A percentile compares a stretch with the other conserved stretches of the same genome.
phyloP scores from a whole-genome alignment of 2,888 invertebrate species.

The Conistra vaccinii region DNA sequence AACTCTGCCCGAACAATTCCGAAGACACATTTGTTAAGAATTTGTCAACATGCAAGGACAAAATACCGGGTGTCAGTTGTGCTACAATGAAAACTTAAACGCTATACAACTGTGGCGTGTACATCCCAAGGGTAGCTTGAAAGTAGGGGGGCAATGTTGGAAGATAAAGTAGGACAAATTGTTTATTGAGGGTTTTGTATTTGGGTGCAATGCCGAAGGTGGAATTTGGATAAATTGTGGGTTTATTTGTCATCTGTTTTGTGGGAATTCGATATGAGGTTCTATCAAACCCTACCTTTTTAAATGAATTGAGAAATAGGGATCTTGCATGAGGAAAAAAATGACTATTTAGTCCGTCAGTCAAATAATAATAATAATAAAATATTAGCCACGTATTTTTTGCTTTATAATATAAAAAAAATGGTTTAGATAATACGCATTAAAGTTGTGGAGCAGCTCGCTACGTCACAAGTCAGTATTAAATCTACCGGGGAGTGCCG shows the following conservation, averaged over 20 bases:
- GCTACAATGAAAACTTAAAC: slow-evolving; percentile 67
- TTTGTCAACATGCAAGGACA: slow-evolving; percentile 63
- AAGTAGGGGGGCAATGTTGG: slow-evolving; percentile 1
- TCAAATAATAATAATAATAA: too few species aligned
- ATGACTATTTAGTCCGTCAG: too few species aligned
- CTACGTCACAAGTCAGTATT: too few species aligned
- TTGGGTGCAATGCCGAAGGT: neutral
- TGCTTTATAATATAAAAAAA: too few species aligned
- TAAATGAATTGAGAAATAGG: neutral
- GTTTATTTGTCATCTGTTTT: neutral
- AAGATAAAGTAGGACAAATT: slow-evolving; percentile 13
- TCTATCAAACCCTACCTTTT: neutral
- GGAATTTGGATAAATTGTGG: neutral
- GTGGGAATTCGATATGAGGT: too few species aligned
- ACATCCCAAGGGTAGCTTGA: slow-evolving; percentile 45
- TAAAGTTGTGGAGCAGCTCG: too few species aligned
- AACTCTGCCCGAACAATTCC: slow-evolving; percentile 25
- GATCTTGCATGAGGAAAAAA: too few species aligned
- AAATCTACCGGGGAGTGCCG: too few species aligned
- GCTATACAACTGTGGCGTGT: slow-evolving; percentile 48
- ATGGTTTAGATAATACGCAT: too few species aligned
- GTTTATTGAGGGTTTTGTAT: neutral
- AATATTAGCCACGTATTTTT: too few species aligned
- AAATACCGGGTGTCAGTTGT: slow-evolving; percentile 62
- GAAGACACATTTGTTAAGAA: slow-evolving; percentile 55